These are phyloP conservation scores for Atethmia centrago DNA, from an alignment of 2,888 invertebrate genomes.

Conservation along the genomic window DNA sequence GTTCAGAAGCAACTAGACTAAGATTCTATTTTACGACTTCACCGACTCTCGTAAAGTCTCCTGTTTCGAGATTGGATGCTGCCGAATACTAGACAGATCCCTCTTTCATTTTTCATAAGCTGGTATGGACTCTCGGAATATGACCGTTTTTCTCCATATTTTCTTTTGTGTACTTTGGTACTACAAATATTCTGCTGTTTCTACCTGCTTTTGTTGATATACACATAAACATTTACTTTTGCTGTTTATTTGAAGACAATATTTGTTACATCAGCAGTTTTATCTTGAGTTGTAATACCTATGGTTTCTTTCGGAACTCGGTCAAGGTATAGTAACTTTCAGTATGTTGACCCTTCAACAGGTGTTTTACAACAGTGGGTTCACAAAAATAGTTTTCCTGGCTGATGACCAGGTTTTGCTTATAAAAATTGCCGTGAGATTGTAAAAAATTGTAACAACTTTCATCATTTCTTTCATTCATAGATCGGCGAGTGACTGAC, in stretches of 20 bases:
- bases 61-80: constrained; percentile 56
- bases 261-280: not conserved
- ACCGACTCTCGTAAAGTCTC: constrained; percentile 59
- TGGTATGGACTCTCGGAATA: constrained; percentile 41
- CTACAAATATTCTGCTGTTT: constrained; percentile 30
- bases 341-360: constrained; percentile 54
- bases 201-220: not conserved
- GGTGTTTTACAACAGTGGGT: constrained; percentile 34
- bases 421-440: constrained; percentile 14
- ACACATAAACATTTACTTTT: not conserved
- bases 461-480: constrained; percentile 26
- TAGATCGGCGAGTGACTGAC: not conserved
- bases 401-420: constrained; percentile 32
- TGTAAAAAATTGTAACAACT: not conserved
- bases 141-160: constrained; percentile 32
- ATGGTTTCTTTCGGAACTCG: constrained; percentile 33
- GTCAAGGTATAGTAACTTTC: constrained; percentile 42
- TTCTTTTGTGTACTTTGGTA: constrained; percentile 48
- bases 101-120: constrained; percentile 60
- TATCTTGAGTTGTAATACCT: constrained; percentile 10
- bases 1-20: constrained; percentile 36
- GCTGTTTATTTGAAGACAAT: not conserved
- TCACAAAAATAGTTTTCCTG: constrained; percentile 44
- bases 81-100: constrained; percentile 38
- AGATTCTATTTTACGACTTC: constrained; percentile 60